Base-by-base conservation (phyloP, 2,113 vertebrate species). In the Scophthalmus maximus region DNA sequence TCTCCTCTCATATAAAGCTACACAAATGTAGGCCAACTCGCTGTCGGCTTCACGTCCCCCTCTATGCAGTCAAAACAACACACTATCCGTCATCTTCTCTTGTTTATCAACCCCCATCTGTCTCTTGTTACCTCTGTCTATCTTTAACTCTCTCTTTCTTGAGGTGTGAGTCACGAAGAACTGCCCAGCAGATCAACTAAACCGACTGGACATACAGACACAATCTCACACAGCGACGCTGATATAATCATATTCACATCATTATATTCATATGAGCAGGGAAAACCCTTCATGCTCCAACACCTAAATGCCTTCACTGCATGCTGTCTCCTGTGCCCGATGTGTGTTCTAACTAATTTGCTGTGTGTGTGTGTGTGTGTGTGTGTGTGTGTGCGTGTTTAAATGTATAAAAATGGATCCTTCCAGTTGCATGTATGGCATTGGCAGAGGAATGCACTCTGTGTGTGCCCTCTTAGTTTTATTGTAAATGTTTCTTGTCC, bases 221-320 rank as follows among this genome's bases (percentile, higher is more conserved):
- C 50, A 34, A 20, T 6, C 40, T 29, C 34, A 32, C 46, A 26
- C 36, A 0, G 25, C 29, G 58, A 68, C n/a, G 55, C 27, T 46
- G 59, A 77, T 73, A 42, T 32, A 49, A 52, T 68, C 56, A 78
- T 11, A 5, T 78, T 60, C 70, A 76, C 78, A 89, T 92, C 86
- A 82, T 92, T 93, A 92, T 89, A 78, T 85, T 53, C 34, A 61
- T 87, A 88, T 90, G 88, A 87, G 56, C 66, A 78, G 79, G 76
- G 30, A 68, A 57, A 69, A 71, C 15, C 57, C 50, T 83, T 91
- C 87, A 92, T 80, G 90, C 91, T 88, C 73, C 83, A 88, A 87
- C 83, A 90, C 88, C 75, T 83, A 47, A 42, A 56, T 50, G 58
- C 30, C 67, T 78, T 83, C 58, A 32, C 68, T 8, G 74, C 81